phyloP scores from a whole-genome alignment of 2,888 invertebrate species.

The Opisthograptis luteolata region DNA sequence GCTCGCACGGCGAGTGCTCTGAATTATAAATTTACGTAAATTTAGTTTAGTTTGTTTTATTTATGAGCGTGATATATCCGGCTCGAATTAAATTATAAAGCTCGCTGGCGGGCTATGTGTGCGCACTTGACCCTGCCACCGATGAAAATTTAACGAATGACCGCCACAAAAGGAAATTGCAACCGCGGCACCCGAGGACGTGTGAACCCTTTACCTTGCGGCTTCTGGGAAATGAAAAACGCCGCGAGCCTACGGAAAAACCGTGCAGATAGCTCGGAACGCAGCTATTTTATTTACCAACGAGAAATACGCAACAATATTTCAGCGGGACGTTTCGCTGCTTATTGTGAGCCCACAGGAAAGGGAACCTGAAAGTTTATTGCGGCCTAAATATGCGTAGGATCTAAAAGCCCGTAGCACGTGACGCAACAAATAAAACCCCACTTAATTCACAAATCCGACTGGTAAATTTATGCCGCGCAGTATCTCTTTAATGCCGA shows the following conservation, averaged over 20 bases:
- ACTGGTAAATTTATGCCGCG: conserved; percentile 77
- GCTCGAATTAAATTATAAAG: conserved; percentile 62
- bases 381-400: conserved; percentile 56
- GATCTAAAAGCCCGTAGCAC: conserved; percentile 60
- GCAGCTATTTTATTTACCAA: conserved; percentile 41
- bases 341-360: conserved; percentile 41
- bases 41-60: conserved; percentile 60
- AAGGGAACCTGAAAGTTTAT: conserved; percentile 55
- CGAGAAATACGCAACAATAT: conserved; percentile 32
- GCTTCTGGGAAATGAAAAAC: conserved; percentile 51
- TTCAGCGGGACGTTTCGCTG: conserved; percentile 24
- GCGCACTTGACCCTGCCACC: conserved; percentile 57
- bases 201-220: conserved; percentile 60
- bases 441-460: conserved; percentile 79
- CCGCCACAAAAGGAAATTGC: conserved; percentile 71
- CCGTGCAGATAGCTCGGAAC: conserved; percentile 37
- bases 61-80: conserved; percentile 59
- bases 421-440: conserved; percentile 80
- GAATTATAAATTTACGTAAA: conserved; percentile 56
- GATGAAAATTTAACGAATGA: conserved; percentile 73
- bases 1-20: conserved; percentile 40
- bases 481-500: conserved; percentile 77
- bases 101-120: conserved; percentile 43
- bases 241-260: conserved; percentile 44
- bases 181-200: conserved; percentile 51